These are phyloP conservation scores for Saturnia japonica DNA, from an alignment of 2,888 invertebrate species.

Conservation along the genomic window DNA sequence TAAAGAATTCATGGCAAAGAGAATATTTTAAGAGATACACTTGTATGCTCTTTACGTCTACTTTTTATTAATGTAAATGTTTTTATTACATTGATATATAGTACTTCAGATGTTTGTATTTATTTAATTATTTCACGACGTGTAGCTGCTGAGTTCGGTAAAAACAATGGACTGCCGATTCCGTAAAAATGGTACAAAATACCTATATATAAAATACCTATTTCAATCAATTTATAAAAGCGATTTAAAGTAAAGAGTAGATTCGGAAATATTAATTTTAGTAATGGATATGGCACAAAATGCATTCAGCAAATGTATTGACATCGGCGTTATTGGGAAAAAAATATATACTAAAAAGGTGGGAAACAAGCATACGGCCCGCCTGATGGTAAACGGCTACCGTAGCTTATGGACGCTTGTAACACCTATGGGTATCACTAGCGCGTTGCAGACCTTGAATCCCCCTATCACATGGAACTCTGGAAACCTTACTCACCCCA, in stretches of 20 bases:
- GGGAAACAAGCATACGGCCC: too few species aligned
- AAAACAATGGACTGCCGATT: not conserved
- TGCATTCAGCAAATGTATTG: too few species aligned
- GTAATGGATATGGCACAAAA: not conserved
- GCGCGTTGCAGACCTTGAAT: too few species aligned
- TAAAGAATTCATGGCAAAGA: constrained; percentile 68
- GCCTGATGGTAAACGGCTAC: too few species aligned
- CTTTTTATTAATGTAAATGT: constrained; percentile 21
- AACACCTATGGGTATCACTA: too few species aligned
- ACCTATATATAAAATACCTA: not conserved
- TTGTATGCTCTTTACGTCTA: constrained; percentile 18
- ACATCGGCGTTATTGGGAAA: too few species aligned
- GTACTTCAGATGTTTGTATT: not conserved
- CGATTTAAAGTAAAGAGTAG: not conserved
- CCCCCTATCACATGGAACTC: too few species aligned
- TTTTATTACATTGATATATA: not conserved
- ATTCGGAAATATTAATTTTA: not conserved
- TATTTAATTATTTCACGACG: not conserved
- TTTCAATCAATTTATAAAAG: not conserved
- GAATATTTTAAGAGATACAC: constrained; percentile 60
- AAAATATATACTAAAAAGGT: too few species aligned
- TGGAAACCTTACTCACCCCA: too few species aligned
- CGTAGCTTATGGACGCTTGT: too few species aligned
- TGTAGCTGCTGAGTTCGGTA: not conserved
- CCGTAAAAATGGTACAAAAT: not conserved